Base-by-base conservation (phyloP, 2,113 vertebrate genomes). In the Stictonetta naevosa region DNA sequence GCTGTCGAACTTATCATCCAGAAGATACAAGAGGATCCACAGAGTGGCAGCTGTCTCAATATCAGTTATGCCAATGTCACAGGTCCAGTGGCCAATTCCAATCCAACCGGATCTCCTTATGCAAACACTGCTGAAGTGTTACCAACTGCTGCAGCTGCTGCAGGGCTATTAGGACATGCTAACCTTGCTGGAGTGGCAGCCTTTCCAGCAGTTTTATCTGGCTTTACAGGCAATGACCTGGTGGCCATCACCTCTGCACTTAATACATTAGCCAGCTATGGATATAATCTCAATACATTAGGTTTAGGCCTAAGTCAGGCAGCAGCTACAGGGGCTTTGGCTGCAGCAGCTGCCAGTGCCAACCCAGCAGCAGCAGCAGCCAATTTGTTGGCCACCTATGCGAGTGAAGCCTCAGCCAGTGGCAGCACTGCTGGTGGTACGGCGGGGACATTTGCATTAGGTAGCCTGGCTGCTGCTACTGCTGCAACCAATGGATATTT, bases 41-140 rank as follows among this genome's bases (percentile, higher is more conserved):
- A 99, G 97, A 99, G 98, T 97, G 98, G 98, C 97, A 99, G 98
- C 98, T 98, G 98, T 96, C 98, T 99, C 97, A 99, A 99, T 98
- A 99, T 99, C 98, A 99, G 98, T 97, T 99, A 99, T 98, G 98
- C 98, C 98, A 98, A 98, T 98, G 98, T 99, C 95, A 99, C 98
- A 96, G 98, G 98, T 97, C 98, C 98, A 93, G 98, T 99, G 98
- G 98, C 98, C 96, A 99, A 99, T 98, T 98, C 98, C 97, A 99
- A 99, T 97, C 98, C 98, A 95, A 99, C 98, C 93, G 98, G 98
- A 98, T 99, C 98, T 97, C 98, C 98, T 97, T 99, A 99, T 98
- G 98, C 98, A 98, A 99, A 98, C 97, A 98, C 98, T 98, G 98
- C 98, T 98, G 98, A 99, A 98, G 98, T 99, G 97, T 98, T 99